phyloP scores from a whole-genome alignment of 92 coral and sea anemone genomes.

The Pocillopora meandrina region DNA sequence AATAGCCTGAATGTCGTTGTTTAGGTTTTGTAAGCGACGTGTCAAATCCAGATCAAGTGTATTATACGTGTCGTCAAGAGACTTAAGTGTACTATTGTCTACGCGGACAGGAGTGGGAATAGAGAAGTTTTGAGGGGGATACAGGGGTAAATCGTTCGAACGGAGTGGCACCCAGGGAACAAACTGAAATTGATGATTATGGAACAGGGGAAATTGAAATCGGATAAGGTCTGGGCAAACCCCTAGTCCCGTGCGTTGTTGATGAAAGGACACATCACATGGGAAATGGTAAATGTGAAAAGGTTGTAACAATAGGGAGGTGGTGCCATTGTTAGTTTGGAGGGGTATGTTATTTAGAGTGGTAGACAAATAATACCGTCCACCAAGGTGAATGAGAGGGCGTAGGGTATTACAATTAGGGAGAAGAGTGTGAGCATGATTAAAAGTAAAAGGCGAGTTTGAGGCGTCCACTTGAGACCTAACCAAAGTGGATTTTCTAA shows the following conservation, averaged over 20 bases:
- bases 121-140: background rate
- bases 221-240: background rate
- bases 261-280: background rate
- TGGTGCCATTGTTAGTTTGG: background rate
- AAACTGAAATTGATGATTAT: background rate
- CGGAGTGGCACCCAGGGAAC: background rate
- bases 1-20: background rate
- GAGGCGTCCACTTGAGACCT: background rate
- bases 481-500: background rate
- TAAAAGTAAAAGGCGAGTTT: background rate
- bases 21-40: background rate
- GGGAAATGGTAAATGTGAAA: background rate
- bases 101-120: background rate
- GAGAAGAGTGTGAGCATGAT: background rate
- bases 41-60: constrained; percentile 5
- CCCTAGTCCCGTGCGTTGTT: background rate
- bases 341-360: background rate
- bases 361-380: background rate
- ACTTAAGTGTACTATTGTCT: background rate
- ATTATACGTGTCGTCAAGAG: background rate
- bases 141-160: background rate
- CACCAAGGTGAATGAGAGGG: background rate
- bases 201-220: constrained; percentile 9
- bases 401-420: background rate
- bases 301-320: background rate